Evolutionary conservation across 2,888 invertebrate species (phyloP), one percentile per base, ranked within the genome.

Genomic region (Polylopha cassiicola): DNA sequence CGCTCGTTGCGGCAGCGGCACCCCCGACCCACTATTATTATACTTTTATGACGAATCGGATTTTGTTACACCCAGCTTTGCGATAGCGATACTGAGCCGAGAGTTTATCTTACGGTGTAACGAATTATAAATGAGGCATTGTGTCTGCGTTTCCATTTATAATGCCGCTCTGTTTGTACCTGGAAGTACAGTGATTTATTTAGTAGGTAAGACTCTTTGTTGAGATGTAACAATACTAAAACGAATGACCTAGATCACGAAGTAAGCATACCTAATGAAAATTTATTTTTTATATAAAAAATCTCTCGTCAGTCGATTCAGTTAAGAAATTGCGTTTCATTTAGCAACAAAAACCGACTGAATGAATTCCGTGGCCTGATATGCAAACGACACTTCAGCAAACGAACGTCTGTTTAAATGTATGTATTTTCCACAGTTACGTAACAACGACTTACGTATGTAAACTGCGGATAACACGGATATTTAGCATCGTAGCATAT

Each of bases 1-100:
- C 73, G 72, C 69, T 50, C 43, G 46, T 32, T 71, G 79, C 77
- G 79, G 78, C 76, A 82, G 81, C 81, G 81, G 80, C 78, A 72
- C 69, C 74, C 74, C 76, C 77, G 73, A 75, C 78, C 82, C 76
- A 80, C 84, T 82, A 82, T 81, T 82, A 82, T 82, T 84, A 82
- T 80, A 82, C 77, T 85, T 85, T 85, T 85, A 85, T 85, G 84
- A 85, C 80, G 79, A 79, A 81, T 84, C 78, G 73, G 77, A 75
- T 82, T 80, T 81, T 74, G 73, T 73, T 73, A 69, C 67, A 65
- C 64, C 61, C 62, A 62, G 61, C 68, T 70, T 72, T 73, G 68
- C 38, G 34, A 44, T 61, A 61, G 54, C 62, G 65, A 65, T 56
- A 58, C 63, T 58, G 64, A 63, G 64, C 58, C 57, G 50, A 55